These are phyloP conservation scores for Ellobium chinense DNA, from an alignment of 2,888 invertebrate species.

Conservation along the genomic window DNA sequence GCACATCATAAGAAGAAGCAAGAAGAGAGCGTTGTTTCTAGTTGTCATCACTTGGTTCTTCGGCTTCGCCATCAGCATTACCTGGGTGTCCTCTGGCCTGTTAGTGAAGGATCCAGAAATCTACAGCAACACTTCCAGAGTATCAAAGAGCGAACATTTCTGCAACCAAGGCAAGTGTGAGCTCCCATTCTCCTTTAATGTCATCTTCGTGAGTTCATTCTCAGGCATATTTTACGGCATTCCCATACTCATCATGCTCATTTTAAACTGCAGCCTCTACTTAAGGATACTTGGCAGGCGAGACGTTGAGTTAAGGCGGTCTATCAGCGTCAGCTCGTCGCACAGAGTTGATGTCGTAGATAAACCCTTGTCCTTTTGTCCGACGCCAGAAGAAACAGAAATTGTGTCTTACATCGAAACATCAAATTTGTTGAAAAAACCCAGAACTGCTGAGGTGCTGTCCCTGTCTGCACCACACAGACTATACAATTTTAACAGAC, in stretches of 20 bases:
- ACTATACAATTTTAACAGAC: background rate
- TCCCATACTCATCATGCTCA: conserved; percentile 61
- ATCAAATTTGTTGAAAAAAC: background rate
- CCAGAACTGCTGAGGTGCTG: background rate
- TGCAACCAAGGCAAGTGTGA: conserved; percentile 36
- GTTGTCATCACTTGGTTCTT: conserved; percentile 63
- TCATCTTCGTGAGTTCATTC: conserved; percentile 55
- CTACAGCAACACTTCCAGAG: background rate
- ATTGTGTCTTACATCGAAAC: too few species aligned
- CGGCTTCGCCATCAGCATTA: conserved; percentile 62
- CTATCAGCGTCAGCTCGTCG: conserved; percentile 53
- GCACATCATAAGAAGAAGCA: conserved; percentile 64
- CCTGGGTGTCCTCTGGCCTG: conserved; percentile 59
- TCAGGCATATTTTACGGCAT: conserved; percentile 61
- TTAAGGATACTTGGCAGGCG: conserved; percentile 65
- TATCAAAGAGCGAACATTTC: background rate
- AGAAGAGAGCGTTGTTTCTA: conserved; percentile 58
- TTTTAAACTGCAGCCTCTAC: conserved; percentile 66
- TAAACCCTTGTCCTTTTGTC: conserved; percentile 43
- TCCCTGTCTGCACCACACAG: background rate
- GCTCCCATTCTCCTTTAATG: conserved; percentile 58
- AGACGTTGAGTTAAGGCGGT: conserved; percentile 65
- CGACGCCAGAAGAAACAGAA: conserved; percentile 8
- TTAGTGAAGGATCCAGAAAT: conserved; percentile 55
- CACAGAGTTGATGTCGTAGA: too few species aligned